Base-by-base conservation (phyloP, 2,113 vertebrate species). In the Pteronura brasiliensis region DNA sequence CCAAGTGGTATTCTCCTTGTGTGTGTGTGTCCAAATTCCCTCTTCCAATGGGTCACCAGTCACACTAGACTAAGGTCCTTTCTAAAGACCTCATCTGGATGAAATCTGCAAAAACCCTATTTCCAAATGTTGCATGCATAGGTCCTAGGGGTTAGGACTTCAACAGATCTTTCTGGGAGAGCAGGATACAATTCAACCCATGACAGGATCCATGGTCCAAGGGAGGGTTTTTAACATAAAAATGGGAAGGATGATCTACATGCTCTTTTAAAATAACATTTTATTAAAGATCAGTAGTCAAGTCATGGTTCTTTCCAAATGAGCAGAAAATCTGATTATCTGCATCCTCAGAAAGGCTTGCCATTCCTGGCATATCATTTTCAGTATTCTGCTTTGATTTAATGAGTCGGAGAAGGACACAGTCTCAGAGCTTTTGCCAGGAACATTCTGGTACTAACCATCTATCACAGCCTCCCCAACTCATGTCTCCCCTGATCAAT, bases 311-410 rank as follows among this genome's bases (percentile, higher is more conserved):
- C 82, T 96, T 94, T 93, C 63, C 87, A 97, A 96, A 93, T 88
- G 52, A 93, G 87, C 61, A 92, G 29, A 67, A 97, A 96, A 97
- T 92, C 44, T 97, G 59, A 98, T 97, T 87, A 52, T 91, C 52
- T 84, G n/a, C 42, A 83, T 67, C 90, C 36, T 71, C 71, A 95
- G 92, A 71, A 96, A 92, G 63, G 44, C 27, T 61, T 90, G 90
- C 76, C 72, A 93, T 69, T 61, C 36, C 63, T 77, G 39, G 21
- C 17, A 39, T 55, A 95, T 71, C 61, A 86, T 89, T 87, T 93
- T 94, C 59, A 77, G 92, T 29, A 89, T 83, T 94, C 85, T 90
- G 59, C 67, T 95, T 95, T 94, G 92, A 97, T 93, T 93, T 90
- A 93, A 76, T 81, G 92, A 98, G 83, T 80, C 52, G 10, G 44